Percentiles rank a stretch among this genome's conserved stretches.
Conservation (phyloP, 2,113 vertebrate genomes). For the Orthonyx spaldingii region DNA sequence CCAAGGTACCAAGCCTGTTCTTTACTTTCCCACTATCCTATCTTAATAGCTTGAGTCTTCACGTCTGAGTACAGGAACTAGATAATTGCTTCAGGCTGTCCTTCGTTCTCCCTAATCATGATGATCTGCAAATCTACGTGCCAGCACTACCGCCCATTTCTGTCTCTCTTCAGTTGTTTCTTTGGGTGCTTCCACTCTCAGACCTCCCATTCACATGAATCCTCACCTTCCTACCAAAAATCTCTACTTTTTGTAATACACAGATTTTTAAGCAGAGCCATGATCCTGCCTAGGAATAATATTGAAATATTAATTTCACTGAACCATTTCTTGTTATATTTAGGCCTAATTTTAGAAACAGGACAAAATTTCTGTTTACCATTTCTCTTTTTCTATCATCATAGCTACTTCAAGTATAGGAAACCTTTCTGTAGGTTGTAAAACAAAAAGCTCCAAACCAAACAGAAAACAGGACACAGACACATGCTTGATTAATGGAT, state of each 20-base stretch:
- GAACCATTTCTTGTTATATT: not conserved
- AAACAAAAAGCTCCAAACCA: not conserved
- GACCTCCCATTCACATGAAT: not conserved
- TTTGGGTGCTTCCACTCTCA: not conserved
- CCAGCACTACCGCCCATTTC: not conserved
- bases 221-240: not conserved
- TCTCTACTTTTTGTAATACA: not conserved
- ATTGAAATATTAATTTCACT: not conserved
- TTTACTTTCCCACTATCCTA: not conserved
- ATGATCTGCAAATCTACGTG: not conserved
- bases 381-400: not conserved
- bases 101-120: not conserved
- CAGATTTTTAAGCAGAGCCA: not conserved
- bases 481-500: not conserved
- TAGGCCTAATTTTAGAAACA: not conserved
- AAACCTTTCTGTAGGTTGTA: not conserved
- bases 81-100: not conserved
- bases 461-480: not conserved
- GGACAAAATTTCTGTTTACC: not conserved
- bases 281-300: not conserved
- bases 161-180: not conserved
- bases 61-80: not conserved
- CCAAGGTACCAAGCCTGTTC: not conserved
- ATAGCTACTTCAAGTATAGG: not conserved
- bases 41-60: not conserved